Evolutionary conservation across 2,888 invertebrate species (phyloP).

Genomic region (Monopis laevigella): DNA sequence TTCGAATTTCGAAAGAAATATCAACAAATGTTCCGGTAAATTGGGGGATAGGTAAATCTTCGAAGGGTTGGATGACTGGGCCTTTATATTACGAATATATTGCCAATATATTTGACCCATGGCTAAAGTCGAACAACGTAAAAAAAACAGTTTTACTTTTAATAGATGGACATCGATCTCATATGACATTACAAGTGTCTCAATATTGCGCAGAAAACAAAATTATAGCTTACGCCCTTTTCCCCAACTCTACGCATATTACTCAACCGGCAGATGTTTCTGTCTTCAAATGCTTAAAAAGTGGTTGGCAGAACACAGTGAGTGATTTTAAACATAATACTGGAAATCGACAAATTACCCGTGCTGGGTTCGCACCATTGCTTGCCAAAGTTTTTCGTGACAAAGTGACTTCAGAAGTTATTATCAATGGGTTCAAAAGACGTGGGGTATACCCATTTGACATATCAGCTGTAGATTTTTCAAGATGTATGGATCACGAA

Average conservation of each 20-base stretch:
- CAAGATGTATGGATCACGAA: neutral
- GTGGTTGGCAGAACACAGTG: neutral
- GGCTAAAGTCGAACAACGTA: too few relatives aligned
- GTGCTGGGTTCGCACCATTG: neutral
- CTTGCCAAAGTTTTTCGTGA: too few relatives aligned
- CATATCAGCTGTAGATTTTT: neutral
- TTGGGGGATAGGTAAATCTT: slow-evolving; percentile 17
- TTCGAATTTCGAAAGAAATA: slow-evolving; percentile 10
- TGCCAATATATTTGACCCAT: too few relatives aligned
- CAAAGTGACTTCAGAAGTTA: too few relatives aligned
- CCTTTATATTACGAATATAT: slow-evolving; percentile 18
- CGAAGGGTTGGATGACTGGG: slow-evolving; percentile 17
- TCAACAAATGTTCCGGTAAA: slow-evolving; percentile 14
- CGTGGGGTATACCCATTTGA: slow-evolving; percentile 11
- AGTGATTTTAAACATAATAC: neutral
- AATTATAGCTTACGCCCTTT: too few relatives aligned
- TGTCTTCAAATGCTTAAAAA: neutral
- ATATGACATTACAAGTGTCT: too few relatives aligned
- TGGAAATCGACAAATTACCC: neutral
- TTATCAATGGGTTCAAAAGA: slow-evolving; percentile 15
- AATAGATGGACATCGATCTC: too few relatives aligned
- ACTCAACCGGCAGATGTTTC: neutral
- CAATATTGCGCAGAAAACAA: too few relatives aligned
- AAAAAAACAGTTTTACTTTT: slow-evolving; percentile 13
- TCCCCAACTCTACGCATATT: neutral